Evolutionary conservation across 2,888 invertebrate species (phyloP), one percentile per base, ranked within the genome.

Genomic region (Cephus nigrinus): DNA sequence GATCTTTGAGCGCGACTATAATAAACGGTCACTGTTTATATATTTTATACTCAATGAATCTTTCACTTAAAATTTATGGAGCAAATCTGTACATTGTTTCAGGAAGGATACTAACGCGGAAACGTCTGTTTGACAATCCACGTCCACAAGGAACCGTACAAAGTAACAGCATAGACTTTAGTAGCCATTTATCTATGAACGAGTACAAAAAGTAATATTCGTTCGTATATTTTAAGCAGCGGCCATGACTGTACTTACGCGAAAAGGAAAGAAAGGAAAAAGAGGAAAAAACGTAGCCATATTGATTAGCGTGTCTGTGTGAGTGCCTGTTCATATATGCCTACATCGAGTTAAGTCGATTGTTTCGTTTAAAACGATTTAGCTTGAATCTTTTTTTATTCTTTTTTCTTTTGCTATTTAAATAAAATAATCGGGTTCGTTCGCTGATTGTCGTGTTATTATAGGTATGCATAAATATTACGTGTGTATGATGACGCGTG

Each of bases 101-200:
- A 92, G 92, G 91, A 92, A 90, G 90, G 92, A 92, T 90, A 91
- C 88, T 89, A 92, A 92, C 81, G 92, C 92, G 84, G 92, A 92
- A 88, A 92, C 92, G 85, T 91, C 92, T 80, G 92, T 92, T 81
- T 92, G 89, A 91, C 82, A 84, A 86, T 87, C 86, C 86, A 82
- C 83, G 86, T 85, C 83, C 81, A 85, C 84, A 88, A 85, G 79
- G 30, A 73, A 86, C 88, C 91, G 91, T 91, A 91, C 91, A 91
- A 91, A 91, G 86, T 88, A 88, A 89, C 89, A 89, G 88, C 87
- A 87, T 90, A 88, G 88, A 86, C 84, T 86, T 55, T 55, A 55
- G 55, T 86, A 89, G 88, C 87, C 85, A 87, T 88, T 86, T 33
- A 33, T 71, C 84, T 85, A 84, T 84, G 85, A 86, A 85, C 84